These are phyloP conservation scores for Cyclura pinguis DNA, from an alignment of 2,797 vertebrate species.

Conservation along the genomic window DNA sequence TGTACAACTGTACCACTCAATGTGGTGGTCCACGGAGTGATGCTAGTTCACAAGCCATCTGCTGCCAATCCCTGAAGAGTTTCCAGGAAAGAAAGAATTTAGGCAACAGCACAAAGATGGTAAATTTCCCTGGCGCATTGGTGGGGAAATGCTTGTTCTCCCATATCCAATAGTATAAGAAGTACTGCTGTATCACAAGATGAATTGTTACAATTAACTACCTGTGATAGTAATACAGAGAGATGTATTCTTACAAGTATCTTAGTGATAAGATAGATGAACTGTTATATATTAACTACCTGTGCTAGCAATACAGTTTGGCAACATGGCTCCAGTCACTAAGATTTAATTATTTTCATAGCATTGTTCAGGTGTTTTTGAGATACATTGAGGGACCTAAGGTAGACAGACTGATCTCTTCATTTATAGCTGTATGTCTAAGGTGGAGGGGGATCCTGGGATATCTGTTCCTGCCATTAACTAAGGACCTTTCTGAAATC, in stretches of 20 bases:
- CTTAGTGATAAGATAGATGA: no score
- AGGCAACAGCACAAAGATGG: no score
- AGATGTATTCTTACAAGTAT: no score
- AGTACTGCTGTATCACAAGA: neutral
- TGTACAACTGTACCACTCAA: neutral
- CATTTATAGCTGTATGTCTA: neutral
- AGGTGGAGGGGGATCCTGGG: neutral
- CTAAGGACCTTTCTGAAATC: neutral
- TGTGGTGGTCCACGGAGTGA: no score
- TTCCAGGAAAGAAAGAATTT: no score
- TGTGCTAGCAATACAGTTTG: constrained; percentile 1
- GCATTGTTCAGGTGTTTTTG: neutral
- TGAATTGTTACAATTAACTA: neutral
- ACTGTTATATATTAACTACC: neutral
- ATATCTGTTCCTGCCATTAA: neutral
- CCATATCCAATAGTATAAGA: no score
- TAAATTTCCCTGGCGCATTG: no score
- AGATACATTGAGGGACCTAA: neutral
- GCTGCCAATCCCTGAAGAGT: no score
- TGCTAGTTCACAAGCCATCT: no score
- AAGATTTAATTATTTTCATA: neutral
- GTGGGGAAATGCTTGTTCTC: no score
- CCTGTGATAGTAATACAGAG: neutral
- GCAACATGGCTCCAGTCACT: constrained; percentile 5
- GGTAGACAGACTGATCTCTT: neutral